Conservation (phyloP, 92 coral and sea anemone species). For the Chrysogorgia sp. region DNA sequence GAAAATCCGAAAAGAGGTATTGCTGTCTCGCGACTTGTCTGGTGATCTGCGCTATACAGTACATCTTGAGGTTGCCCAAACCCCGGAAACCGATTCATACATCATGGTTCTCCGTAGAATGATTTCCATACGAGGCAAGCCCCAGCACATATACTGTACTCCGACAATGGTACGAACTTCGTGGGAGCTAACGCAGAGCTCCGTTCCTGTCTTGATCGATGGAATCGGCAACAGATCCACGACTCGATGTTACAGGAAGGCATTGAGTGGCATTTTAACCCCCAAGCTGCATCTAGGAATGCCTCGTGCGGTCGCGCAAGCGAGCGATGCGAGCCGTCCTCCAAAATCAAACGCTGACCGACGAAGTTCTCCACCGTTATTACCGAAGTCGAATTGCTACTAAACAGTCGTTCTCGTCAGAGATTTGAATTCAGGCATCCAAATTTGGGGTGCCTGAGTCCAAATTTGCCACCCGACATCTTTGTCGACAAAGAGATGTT, state of each 20-base stretch:
- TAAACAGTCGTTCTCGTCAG: conserved; percentile 62
- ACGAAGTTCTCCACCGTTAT: no score
- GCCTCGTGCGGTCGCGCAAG: no score
- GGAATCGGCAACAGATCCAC: conserved; percentile 37
- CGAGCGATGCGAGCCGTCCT: no score
- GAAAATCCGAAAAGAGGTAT: background rate
- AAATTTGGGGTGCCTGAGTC: conserved; percentile 56
- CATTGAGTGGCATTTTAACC: conserved; percentile 65
- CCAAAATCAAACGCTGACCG: no score
- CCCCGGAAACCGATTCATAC: conserved; percentile 46
- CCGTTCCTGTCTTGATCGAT: background rate
- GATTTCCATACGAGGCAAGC: conserved; percentile 66
- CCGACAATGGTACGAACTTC: conserved; percentile 64
- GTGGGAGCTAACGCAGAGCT: conserved; percentile 48
- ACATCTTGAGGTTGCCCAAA: conserved; percentile 50
- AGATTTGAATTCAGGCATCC: conserved; percentile 64
- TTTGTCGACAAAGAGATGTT: no score
- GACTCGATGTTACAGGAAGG: conserved; percentile 57
- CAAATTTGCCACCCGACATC: conserved; percentile 49
- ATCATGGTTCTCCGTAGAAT: conserved; percentile 63
- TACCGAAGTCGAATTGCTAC: no score
- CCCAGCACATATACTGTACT: conserved; percentile 61
- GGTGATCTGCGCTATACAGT: conserved; percentile 39
- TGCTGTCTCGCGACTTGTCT: conserved; percentile 41
- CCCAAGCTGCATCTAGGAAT: no score